A percentile compares a stretch with the other conserved stretches of the same genome.
These are phyloP conservation scores for Lamproptera curius DNA, from an alignment of 2,888 invertebrate genomes.

Conservation along the genomic window DNA sequence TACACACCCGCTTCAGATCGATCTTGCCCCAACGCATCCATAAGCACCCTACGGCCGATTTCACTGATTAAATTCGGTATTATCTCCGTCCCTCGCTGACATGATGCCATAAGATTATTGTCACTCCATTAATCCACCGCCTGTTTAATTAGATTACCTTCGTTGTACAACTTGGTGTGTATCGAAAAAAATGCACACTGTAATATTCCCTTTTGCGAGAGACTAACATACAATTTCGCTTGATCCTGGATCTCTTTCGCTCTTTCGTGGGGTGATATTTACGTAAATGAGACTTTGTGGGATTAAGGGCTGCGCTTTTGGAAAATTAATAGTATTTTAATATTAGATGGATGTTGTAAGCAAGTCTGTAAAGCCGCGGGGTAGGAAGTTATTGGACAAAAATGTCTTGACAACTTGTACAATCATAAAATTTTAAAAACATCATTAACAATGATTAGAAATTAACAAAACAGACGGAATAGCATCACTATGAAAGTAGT, in stretches of 20 bases:
- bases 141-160: conserved; percentile 61
- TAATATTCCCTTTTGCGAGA: conserved; percentile 22
- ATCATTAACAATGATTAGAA: too few species aligned
- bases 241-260: background rate
- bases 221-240: background rate
- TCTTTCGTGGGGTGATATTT: conserved; percentile 4
- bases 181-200: conserved; percentile 7
- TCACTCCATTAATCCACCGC: conserved; percentile 69
- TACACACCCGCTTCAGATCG: background rate
- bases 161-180: conserved; percentile 7
- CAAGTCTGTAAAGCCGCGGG: conserved; percentile 42
- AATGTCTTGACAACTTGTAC: too few species aligned
- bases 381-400: too few species aligned
- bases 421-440: too few species aligned
- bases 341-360: background rate
- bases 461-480: too few species aligned
- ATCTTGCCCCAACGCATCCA: conserved; percentile 1
- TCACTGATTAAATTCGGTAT: conserved; percentile 69
- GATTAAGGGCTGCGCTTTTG: conserved; percentile 24
- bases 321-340: conserved; percentile 21
- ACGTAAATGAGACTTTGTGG: conserved; percentile 26
- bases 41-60: conserved; percentile 35
- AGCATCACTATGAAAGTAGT: too few species aligned
- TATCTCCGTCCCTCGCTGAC: conserved; percentile 54
- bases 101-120: conserved; percentile 67